Conservation (phyloP, 2,797 vertebrate genomes). For the Galagoides demidoff region DNA sequence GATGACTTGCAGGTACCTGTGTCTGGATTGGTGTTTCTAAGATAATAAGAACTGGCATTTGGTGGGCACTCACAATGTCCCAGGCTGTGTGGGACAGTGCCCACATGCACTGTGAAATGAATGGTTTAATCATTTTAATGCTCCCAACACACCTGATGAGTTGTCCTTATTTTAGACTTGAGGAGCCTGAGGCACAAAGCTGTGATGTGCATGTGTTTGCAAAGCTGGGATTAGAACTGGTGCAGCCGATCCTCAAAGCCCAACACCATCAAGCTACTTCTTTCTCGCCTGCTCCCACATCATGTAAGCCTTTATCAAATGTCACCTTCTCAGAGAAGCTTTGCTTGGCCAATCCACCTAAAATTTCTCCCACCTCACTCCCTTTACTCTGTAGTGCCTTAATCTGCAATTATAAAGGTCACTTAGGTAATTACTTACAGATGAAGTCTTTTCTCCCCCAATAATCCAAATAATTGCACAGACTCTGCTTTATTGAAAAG, state of each 20-base stretch:
- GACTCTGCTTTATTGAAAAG: background rate
- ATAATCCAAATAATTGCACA: background rate
- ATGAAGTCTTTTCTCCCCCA: background rate
- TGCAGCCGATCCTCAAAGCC: background rate
- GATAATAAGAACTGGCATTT: background rate
- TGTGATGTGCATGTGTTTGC: rapidly evolving
- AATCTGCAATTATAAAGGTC: background rate
- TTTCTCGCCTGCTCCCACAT: background rate
- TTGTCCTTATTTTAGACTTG: background rate
- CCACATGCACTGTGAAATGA: background rate
- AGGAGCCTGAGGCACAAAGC: background rate
- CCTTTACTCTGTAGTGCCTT: rapidly evolving
- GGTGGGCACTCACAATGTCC: background rate
- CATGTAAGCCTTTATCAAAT: background rate
- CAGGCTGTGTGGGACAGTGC: rapidly evolving
- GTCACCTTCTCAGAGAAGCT: background rate
- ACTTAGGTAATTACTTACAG: background rate
- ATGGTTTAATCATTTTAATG: background rate
- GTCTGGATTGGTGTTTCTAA: background rate
- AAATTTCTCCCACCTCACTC: background rate
- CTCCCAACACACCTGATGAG: no score
- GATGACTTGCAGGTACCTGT: background rate
- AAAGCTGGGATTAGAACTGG: background rate
- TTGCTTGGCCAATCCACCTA: background rate
- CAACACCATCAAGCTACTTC: background rate